These are phyloP conservation scores for Blennius ocellaris DNA, from an alignment of 2,113 vertebrate genomes.

Conservation along the genomic window DNA sequence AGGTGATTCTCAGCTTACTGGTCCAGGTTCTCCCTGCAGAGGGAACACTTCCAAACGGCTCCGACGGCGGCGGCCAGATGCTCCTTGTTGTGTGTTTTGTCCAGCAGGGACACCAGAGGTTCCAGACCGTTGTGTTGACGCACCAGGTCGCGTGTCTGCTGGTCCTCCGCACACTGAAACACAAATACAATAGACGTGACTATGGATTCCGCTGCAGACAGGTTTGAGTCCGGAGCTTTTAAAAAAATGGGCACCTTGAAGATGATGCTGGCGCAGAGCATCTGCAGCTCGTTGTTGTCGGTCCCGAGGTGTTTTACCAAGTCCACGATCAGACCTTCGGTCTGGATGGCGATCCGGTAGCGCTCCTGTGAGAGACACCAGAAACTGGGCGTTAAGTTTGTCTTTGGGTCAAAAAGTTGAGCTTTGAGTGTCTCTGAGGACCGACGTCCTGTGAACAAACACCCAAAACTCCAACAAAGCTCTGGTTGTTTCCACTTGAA, in stretches of 20 bases:
- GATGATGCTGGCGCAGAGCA: conserved; percentile 93
- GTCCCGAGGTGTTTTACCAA: conserved; percentile 92
- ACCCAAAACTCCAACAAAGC: no score
- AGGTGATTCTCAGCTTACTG: conserved; percentile 82
- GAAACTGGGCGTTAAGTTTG: no score
- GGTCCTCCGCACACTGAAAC: conserved; percentile 91
- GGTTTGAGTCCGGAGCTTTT: no score
- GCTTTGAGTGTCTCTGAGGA: no score
- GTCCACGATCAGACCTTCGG: conserved; percentile 89
- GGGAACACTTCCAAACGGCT: conserved; percentile 97
- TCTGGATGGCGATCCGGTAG: conserved; percentile 90
- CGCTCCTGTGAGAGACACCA: conserved; percentile 79
- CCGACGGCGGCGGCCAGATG: conserved; percentile 93
- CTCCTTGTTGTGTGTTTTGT: conserved; percentile 88
- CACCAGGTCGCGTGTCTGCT: conserved; percentile 91
- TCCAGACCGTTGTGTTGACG: conserved; percentile 88
- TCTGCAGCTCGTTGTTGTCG: conserved; percentile 91
- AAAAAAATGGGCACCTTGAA: conserved; percentile 88
- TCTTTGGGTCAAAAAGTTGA: no score
- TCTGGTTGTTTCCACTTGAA: no score
- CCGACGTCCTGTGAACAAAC: no score
- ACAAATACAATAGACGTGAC: neutral
- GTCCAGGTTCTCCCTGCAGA: conserved; percentile 92
- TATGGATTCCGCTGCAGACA: neutral
- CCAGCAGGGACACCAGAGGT: conserved; percentile 87